Evolutionary conservation across 1,140 invertebrate genomes (phyloP), one percentile per base, ranked within the genome.

Genomic region (Cotesia typhae): DNA sequence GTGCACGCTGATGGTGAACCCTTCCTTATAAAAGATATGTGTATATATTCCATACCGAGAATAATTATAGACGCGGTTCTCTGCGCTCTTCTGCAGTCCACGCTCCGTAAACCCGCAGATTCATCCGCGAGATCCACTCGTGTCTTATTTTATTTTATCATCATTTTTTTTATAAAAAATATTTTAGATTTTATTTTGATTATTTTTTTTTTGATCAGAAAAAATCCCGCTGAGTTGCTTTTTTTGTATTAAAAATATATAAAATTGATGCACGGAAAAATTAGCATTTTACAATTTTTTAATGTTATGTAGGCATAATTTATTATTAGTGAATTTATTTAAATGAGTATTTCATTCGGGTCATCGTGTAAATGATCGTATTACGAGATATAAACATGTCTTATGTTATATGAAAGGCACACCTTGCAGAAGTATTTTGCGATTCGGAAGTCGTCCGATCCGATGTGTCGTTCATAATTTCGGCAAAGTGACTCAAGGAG

Each of bases 71-170:
- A 68, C 67, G 37, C 3, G 63, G 35, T 6, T 10, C 36, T 37
- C 60, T 38, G 59, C 59, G 10, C 28, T 47, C 41, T 47, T 47
- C 41, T 47, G 6, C 6, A 12, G 59, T 64, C 37, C 67, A 68
- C 12, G 51, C 12, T 68, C 20, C 67, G 67, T 68, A 68, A 68
- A 68, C 52, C 47, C 35, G 67, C 67, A 57, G 67, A 68, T 68
- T 68, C 35, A 68, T 57, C 53, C 67, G 28, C 28, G 55, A 68
- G 67, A 68, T 68, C 10, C 37, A 37, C 36, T n/a, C 36, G 4
- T 36, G 12, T 37, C 36, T 66, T 20, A 6, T 36, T 60, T 20
- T 60, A 20, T 35, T 28, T 28, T 28, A 28, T 28, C 28, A 28
- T 60, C 20, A 12, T 36, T 9, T 60, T 10, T 35, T 60, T 20